These are phyloP conservation scores for Muntiacus reevesi DNA, from an alignment of 2,113 vertebrate species.

Conservation along the genomic window DNA sequence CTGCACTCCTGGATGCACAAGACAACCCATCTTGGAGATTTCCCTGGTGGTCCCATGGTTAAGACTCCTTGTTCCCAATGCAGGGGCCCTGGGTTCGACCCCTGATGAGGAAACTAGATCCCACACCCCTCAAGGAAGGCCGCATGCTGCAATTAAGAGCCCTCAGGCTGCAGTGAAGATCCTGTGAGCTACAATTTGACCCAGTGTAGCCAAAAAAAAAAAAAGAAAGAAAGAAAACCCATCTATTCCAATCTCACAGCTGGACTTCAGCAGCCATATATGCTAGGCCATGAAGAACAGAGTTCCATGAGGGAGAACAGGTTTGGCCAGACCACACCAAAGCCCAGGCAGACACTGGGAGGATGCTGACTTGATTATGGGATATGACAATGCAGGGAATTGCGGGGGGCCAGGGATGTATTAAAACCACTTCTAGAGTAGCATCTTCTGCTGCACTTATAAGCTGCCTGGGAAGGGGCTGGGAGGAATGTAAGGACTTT, in stretches of 20 bases:
- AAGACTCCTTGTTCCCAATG: neutral
- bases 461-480: neutral
- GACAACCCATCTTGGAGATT: neutral
- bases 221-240: neutral
- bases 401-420: accelerated
- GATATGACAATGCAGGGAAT: neutral
- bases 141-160: neutral
- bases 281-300: neutral
- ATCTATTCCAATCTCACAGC: neutral
- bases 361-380: accelerated
- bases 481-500: neutral
- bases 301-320: neutral
- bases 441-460: neutral
- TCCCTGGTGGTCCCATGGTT: neutral
- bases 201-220: neutral
- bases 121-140: neutral
- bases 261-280: neutral
- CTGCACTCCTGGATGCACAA: neutral
- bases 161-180: neutral
- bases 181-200: neutral
- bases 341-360: neutral
- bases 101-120: neutral
- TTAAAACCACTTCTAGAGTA: neutral
- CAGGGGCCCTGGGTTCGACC: neutral
- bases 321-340: neutral